Evolutionary conservation across 2,888 invertebrate species (phyloP), one percentile per base, ranked within the genome.

Genomic region (Caenorhabditis sulstoni): DNA sequence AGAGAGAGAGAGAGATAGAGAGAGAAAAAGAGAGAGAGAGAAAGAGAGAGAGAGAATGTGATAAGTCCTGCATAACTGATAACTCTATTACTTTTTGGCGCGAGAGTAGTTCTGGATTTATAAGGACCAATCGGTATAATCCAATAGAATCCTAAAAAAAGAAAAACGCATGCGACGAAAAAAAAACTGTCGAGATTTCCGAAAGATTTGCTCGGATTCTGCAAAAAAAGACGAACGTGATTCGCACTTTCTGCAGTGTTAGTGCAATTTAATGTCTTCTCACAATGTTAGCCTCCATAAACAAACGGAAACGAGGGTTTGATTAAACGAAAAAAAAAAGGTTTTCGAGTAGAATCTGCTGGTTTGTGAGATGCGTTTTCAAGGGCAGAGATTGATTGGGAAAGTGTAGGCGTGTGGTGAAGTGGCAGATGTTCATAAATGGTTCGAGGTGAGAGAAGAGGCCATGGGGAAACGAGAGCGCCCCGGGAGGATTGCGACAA

Each of bases 341-440:
- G 35, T 53, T 50, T 62, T 18, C 2, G 16, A n/a, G 35, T 20
- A 22, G 62, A 49, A 7, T 8, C 37, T 41, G 14, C 9, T 16
- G 8, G 20, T 5, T 11, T 3, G 12, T 23, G 39, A 37, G 62
- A 49, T 71, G 57, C 23, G 49, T 41, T 64, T 62, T 71, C 71
- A 71, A 71, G 64, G 71, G 55, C 62, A 49, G 29, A 39, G 44
- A 49, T 47, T 58, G 64, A 64, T 57, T 62, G 45, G 18, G 35
- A 52, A 73, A 47, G 62, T 70, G 52, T 52, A 18, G 29, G 55
- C 49, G 62, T 55, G 35, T 14, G 70, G 57, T 55, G 64, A 65
- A 73, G 64, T 58, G 64, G 64, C 73, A 73, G 73, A 73, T 73
- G 73, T 73, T 65, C 64, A 73, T 73, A 57, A 73, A 64, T 22